These are phyloP conservation scores for Nannobrachium achirus DNA, from an alignment of 2,113 vertebrate genomes.

Conservation along the genomic window DNA sequence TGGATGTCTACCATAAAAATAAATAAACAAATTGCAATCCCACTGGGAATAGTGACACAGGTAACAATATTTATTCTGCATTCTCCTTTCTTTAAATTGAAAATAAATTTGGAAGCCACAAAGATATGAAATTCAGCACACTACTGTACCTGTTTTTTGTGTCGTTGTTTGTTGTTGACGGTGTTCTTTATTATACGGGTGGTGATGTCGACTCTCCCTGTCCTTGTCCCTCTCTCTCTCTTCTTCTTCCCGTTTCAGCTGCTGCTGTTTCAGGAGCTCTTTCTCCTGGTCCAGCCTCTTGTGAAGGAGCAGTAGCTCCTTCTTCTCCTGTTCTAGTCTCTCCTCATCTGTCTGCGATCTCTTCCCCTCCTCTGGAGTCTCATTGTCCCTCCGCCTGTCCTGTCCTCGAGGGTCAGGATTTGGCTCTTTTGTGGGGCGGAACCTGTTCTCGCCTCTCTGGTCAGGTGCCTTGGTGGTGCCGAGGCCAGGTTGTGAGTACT, in stretches of 20 bases:
- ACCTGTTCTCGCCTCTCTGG: conserved; percentile 40
- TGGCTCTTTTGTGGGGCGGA: conserved; percentile 65
- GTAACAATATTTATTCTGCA: too few species aligned
- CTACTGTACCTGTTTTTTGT: conserved; percentile 67
- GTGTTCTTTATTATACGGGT: conserved; percentile 53
- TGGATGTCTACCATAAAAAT: background rate
- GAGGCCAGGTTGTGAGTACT: conserved; percentile 29
- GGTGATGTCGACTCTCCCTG: conserved; percentile 25
- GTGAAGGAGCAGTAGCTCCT: conserved; percentile 72
- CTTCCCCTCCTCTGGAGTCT: conserved; percentile 62
- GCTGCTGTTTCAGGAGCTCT: conserved; percentile 66
- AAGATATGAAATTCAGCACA: background rate
- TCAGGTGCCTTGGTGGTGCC: conserved; percentile 31
- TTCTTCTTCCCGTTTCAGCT: conserved; percentile 61
- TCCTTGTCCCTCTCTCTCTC: conserved; percentile 50
- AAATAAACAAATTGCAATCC: too few species aligned
- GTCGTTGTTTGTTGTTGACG: conserved; percentile 65
- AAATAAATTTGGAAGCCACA: background rate
- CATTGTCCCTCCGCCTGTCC: conserved; percentile 51
- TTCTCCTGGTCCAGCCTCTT: conserved; percentile 77
- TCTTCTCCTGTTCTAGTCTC: conserved; percentile 66
- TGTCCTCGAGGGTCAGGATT: conserved; percentile 59
- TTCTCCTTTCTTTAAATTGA: background rate
- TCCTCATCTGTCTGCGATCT: conserved; percentile 56
- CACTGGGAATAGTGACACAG: too few species aligned